These are phyloP conservation scores for Pheosia tremula DNA, from an alignment of 2,888 invertebrate species.

Conservation along the genomic window DNA sequence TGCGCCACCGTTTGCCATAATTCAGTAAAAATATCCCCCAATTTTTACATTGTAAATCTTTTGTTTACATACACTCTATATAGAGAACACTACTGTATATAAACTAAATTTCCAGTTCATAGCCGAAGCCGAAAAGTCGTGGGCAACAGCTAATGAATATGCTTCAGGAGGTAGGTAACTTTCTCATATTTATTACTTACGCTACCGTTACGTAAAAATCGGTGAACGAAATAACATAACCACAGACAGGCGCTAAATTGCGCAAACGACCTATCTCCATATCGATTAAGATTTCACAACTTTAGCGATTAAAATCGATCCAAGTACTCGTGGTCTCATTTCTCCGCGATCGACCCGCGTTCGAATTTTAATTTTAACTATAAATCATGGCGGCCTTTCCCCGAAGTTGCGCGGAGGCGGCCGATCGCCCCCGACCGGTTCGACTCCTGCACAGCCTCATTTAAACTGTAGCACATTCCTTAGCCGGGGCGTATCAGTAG, in stretches of 20 bases:
- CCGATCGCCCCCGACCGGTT: constrained; percentile 71
- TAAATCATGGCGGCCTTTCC: constrained; percentile 80
- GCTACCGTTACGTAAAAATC: too few relatives aligned
- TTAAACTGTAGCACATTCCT: constrained; percentile 85
- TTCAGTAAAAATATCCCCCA: too few relatives aligned
- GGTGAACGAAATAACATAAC: background rate
- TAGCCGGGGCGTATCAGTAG: constrained; percentile 62
- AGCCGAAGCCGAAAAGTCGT: too few relatives aligned
- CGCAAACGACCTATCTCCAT: background rate
- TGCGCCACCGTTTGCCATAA: too few relatives aligned
- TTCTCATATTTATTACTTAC: too few relatives aligned
- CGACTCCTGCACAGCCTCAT: constrained; percentile 79
- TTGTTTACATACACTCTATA: too few relatives aligned
- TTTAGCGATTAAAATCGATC: constrained; percentile 48
- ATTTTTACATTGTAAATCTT: too few relatives aligned
- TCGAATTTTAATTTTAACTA: constrained; percentile 75
- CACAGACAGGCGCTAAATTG: background rate
- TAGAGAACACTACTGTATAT: too few relatives aligned
- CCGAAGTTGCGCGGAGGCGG: constrained; percentile 75
- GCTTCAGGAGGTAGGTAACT: too few relatives aligned
- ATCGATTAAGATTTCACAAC: constrained; percentile 43
- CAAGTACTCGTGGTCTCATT: constrained; percentile 48
- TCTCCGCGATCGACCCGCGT: constrained; percentile 43
- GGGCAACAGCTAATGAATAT: too few relatives aligned
- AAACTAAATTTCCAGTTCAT: too few relatives aligned